phyloP scores from a whole-genome alignment of 1,140 invertebrate species.

The Trichomalopsis sarcophagae region DNA sequence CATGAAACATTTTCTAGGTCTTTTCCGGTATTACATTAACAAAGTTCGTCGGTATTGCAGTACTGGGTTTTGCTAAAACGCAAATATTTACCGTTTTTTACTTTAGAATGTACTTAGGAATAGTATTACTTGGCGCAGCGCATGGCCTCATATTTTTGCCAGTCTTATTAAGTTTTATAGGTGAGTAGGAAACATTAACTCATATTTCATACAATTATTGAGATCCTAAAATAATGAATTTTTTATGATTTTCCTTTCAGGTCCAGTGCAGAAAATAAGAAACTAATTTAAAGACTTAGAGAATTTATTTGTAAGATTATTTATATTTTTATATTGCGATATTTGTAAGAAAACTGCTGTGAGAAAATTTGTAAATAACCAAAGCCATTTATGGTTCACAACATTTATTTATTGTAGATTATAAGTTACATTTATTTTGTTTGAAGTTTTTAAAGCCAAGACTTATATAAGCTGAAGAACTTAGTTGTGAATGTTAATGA shows the following conservation, averaged over 20 bases:
- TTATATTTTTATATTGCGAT: constrained; percentile 15
- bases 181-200: constrained; percentile 63
- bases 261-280: constrained; percentile 12
- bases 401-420: constrained; percentile 46
- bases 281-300: background rate
- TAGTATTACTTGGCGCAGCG: constrained; percentile 94
- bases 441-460: constrained; percentile 29
- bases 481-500: constrained; percentile 2
- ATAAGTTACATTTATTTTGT: constrained; percentile 42
- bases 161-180: constrained; percentile 95
- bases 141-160: constrained; percentile 98
- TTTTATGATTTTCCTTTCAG: background rate
- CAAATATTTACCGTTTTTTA: constrained; percentile 98
- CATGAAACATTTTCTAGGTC: constrained; percentile 68
- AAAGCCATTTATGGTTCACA: constrained; percentile 24
- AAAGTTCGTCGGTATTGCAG: constrained; percentile 96
- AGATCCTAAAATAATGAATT: background rate
- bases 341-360: background rate
- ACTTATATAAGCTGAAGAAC: constrained; percentile 18
- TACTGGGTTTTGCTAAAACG: constrained; percentile 95
- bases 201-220: background rate
- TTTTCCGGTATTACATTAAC: constrained; percentile 98
- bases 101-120: constrained; percentile 98
- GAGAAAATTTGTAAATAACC: constrained; percentile 24
- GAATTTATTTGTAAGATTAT: constrained; percentile 10